Percentiles rank a stretch among this genome's conserved stretches.
Conservation (phyloP, 2,113 vertebrate species). For the Nannospalax galili region DNA sequence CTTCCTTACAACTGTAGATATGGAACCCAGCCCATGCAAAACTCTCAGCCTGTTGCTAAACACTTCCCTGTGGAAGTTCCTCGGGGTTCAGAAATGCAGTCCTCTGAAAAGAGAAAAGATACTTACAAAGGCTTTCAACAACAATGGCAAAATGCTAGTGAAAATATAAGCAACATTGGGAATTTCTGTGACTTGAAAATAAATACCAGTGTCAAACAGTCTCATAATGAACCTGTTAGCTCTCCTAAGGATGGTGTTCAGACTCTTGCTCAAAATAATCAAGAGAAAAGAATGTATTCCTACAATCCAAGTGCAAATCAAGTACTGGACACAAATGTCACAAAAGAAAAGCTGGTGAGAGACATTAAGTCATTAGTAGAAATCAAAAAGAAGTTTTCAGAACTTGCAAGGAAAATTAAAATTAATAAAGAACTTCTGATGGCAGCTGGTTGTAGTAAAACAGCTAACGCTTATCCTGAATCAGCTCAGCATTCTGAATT, state of each 20-base stretch:
- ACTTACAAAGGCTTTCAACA: constrained; percentile 71
- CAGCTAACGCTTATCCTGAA: background rate
- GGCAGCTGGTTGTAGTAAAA: constrained; percentile 68
- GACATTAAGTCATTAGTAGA: constrained; percentile 78
- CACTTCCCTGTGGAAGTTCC: constrained; percentile 55
- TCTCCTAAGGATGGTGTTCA: constrained; percentile 31
- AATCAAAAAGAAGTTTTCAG: constrained; percentile 78
- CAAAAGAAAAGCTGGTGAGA: constrained; percentile 76
- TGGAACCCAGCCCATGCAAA: constrained; percentile 55
- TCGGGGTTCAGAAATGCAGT: constrained; percentile 56
- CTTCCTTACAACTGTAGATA: constrained; percentile 69
- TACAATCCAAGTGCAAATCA: constrained; percentile 50
- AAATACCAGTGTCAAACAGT: constrained; percentile 44
- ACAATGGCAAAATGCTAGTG: constrained; percentile 67
- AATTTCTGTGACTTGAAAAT: constrained; percentile 64
- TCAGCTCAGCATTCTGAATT: constrained; percentile 13
- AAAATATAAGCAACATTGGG: constrained; percentile 27
- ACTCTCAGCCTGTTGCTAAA: constrained; percentile 54
- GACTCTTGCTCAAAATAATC: constrained; percentile 52
- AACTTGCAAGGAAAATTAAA: constrained; percentile 79
- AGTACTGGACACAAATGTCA: constrained; percentile 28
- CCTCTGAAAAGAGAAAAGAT: constrained; percentile 57
- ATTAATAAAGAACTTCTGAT: constrained; percentile 76
- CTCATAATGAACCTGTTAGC: constrained; percentile 60
- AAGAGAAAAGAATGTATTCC: constrained; percentile 64